Percentiles rank a stretch among this genome's conserved stretches.
Evolutionary conservation across 1,140 invertebrate species (phyloP).

Genomic region (Drosophila sp.): DNA sequence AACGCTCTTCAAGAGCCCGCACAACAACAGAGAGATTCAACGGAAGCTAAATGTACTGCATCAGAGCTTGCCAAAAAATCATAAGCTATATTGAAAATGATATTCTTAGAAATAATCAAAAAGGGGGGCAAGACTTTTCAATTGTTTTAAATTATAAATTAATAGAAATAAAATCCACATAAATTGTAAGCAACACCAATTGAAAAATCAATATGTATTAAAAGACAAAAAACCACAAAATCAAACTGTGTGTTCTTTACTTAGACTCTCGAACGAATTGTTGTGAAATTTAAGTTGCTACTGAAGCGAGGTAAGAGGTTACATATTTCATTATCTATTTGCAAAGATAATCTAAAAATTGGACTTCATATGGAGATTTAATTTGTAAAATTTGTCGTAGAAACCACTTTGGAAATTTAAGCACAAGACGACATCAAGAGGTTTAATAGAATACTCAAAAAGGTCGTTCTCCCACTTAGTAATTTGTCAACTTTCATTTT

Average conservation of each 20-base stretch:
- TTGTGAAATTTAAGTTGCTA: too few species aligned
- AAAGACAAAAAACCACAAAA: constrained; percentile 2
- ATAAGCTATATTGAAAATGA: constrained; percentile 64
- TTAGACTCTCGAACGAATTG: too few species aligned
- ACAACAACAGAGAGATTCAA: constrained; percentile 59
- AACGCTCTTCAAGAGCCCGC: constrained; percentile 74
- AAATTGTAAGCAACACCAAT: constrained; percentile 24
- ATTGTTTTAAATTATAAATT: constrained; percentile 2
- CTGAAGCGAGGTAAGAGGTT: too few species aligned
- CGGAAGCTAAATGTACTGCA: constrained; percentile 43
- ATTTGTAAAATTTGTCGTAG: too few species aligned
- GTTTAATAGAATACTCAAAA: too few species aligned
- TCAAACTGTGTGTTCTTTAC: background rate
- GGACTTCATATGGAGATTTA: too few species aligned
- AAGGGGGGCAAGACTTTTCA: constrained; percentile 4
- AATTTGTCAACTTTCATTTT: too few species aligned
- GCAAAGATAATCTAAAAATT: too few species aligned
- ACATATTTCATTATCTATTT: too few species aligned
- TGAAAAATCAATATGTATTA: constrained; percentile 11
- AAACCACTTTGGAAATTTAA: too few species aligned
- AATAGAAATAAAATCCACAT: constrained; percentile 7
- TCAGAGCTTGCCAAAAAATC: constrained; percentile 80
- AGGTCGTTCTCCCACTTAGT: too few species aligned
- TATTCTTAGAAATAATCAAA: background rate
- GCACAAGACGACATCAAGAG: too few species aligned